Evolutionary conservation across 2,113 vertebrate species (phyloP).

Genomic region (Nycticorax nycticorax): DNA sequence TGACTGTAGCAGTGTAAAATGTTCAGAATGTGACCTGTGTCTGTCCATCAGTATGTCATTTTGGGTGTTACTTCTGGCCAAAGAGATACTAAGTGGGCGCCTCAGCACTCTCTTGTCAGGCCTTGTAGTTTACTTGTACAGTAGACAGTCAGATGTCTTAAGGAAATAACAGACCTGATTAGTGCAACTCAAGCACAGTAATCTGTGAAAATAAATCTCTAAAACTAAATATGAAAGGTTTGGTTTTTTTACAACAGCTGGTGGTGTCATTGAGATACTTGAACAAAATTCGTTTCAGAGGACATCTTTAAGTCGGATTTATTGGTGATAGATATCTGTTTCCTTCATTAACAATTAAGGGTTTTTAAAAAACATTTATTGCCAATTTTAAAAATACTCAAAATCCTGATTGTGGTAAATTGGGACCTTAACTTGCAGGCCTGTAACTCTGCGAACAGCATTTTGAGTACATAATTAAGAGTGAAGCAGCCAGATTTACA

Average conservation of each 20-base stretch:
- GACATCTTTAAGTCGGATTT: not conserved
- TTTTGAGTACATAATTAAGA: not conserved
- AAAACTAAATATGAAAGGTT: not conserved
- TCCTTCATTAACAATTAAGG: not conserved
- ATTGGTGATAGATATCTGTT: not conserved
- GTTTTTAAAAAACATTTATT: not conserved
- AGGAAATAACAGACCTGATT: not conserved
- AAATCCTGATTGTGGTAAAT: not conserved
- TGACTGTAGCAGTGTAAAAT: not conserved
- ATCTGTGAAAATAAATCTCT: not conserved
- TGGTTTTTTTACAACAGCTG: not conserved
- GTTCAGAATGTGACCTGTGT: not conserved
- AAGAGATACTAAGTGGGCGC: not conserved
- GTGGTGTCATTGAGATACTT: not conserved
- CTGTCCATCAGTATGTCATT: not conserved
- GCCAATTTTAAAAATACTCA: not conserved
- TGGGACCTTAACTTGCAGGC: not conserved
- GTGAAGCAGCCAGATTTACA: not conserved
- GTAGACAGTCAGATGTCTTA: too few relatives aligned
- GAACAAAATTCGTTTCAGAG: not conserved
- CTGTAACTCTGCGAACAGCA: not conserved
- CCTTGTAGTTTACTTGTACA: not conserved
- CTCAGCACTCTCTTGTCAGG: not conserved
- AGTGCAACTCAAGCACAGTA: not conserved
- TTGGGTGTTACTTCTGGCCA: not conserved